A percentile compares a stretch with the other conserved stretches of the same genome.
phyloP scores from a whole-genome alignment of 2,888 invertebrate genomes.

The Pachydiplax longipennis region DNA sequence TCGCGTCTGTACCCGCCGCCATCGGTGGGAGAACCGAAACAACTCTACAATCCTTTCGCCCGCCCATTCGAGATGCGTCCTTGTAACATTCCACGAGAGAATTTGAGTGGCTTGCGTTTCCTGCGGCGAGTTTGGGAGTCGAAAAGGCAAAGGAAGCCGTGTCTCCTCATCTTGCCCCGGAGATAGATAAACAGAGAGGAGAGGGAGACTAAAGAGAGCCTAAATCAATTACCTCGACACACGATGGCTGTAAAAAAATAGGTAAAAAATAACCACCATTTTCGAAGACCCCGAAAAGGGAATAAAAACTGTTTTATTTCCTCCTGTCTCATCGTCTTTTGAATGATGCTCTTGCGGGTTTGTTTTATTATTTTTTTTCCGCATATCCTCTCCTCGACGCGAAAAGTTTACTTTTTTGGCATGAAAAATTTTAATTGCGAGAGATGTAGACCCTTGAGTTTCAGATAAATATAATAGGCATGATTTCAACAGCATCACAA shows the following conservation, averaged over 20 bases:
- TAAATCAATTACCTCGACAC: background rate
- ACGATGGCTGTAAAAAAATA: background rate
- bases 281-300: background rate
- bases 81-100: background rate
- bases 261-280: background rate
- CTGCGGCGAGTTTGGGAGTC: background rate
- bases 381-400: background rate
- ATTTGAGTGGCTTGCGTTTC: background rate
- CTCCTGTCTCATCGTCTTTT: background rate
- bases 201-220: background rate
- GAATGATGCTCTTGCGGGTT: background rate
- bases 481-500: background rate
- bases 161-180: background rate
- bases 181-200: background rate
- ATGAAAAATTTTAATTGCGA: background rate
- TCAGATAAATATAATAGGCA: background rate
- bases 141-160: background rate
- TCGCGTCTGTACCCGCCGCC: background rate
- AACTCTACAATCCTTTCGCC: background rate
- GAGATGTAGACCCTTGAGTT: background rate
- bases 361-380: background rate
- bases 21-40: background rate
- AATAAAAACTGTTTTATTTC: background rate
- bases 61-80: background rate
- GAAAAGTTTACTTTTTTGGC: background rate